These are phyloP conservation scores for Clytia hemisphaerica DNA, from an alignment of 30 jellyfish, hydroid and myxozoan species.

Conservation along the genomic window DNA sequence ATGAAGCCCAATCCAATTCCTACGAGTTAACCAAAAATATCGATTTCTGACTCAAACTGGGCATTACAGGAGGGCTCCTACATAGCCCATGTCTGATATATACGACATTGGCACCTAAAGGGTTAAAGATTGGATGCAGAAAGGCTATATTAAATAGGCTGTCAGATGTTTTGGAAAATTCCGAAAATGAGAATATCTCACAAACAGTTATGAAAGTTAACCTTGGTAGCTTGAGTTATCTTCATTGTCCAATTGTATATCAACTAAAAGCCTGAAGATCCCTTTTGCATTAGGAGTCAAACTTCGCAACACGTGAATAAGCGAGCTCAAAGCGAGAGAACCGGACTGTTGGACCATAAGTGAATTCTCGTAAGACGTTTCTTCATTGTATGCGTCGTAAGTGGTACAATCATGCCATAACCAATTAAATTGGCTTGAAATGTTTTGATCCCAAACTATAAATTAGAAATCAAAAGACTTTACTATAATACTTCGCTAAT, in stretches of 20 bases:
- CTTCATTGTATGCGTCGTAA: constrained; percentile 70
- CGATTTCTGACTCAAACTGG: too few relatives aligned
- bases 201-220: background rate
- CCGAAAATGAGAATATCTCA: background rate
- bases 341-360: constrained; percentile 84
- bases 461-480: too few relatives aligned
- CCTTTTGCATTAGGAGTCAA: constrained; percentile 90
- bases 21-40: too few relatives aligned
- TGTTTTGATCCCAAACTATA: constrained; percentile 87
- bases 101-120: too few relatives aligned
- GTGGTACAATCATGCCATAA: constrained; percentile 84
- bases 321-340: constrained; percentile 68
- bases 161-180: background rate
- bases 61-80: too few relatives aligned
- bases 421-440: constrained; percentile 78
- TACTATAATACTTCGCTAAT: too few relatives aligned
- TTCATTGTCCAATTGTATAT: constrained; percentile 54
- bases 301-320: constrained; percentile 81
- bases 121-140: too few relatives aligned
- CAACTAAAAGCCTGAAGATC: constrained; percentile 52
- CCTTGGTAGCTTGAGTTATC: constrained; percentile 41
- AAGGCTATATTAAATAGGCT: background rate
- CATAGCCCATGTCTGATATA: too few relatives aligned
- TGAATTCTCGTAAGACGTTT: constrained; percentile 85
- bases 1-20: too few relatives aligned